phyloP scores from a whole-genome alignment of 2,113 vertebrate genomes.

The Colius striatus region DNA sequence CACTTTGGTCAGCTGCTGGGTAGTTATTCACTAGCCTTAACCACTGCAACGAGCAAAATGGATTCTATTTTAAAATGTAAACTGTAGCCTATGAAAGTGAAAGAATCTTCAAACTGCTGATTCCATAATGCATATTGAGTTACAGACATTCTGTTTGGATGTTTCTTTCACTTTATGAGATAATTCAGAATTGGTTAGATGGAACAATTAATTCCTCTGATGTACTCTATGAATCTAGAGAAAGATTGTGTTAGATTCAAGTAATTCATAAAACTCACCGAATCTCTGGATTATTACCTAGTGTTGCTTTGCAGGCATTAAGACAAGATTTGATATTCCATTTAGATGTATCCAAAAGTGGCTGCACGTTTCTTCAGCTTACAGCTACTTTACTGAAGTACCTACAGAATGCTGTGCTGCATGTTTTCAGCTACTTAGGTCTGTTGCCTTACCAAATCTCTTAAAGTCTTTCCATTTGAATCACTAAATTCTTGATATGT shows the following conservation, averaged over 20 bases:
- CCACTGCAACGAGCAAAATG: neutral
- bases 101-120: neutral
- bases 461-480: neutral
- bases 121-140: neutral
- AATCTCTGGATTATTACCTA: neutral
- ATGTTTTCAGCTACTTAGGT: neutral
- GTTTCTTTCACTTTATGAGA: neutral
- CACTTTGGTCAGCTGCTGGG: neutral
- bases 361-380: neutral
- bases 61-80: neutral
- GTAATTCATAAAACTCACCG: neutral
- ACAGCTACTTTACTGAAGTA: neutral
- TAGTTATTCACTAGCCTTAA: conserved; percentile 7
- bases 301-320: neutral
- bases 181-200: neutral
- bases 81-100: neutral
- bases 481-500: neutral
- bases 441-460: neutral
- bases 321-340: neutral
- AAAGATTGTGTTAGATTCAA: neutral
- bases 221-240: neutral
- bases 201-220: neutral
- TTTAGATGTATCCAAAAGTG: neutral
- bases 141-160: neutral
- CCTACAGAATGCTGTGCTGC: neutral